These are phyloP conservation scores for Phaethornis superciliosus DNA, from an alignment of 2,113 vertebrate species.

Conservation along the genomic window DNA sequence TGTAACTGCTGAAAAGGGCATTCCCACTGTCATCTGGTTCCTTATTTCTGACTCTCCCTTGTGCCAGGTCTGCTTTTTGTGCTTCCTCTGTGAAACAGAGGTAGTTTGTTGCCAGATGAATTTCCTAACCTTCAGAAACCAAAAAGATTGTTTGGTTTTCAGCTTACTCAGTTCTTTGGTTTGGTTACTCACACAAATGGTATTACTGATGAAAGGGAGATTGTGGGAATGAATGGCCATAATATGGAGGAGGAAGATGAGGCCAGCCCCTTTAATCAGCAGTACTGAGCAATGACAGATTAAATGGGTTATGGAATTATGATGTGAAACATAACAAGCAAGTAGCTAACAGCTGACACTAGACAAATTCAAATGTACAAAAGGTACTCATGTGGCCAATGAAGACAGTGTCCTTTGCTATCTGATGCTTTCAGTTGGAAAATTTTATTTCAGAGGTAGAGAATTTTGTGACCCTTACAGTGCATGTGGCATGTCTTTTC, in stretches of 20 bases:
- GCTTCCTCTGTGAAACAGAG: background rate
- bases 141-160: background rate
- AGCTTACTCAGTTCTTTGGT: background rate
- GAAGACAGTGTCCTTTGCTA: conserved; percentile 42
- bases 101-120: background rate
- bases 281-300: conserved; percentile 14
- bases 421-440: conserved; percentile 44
- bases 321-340: background rate
- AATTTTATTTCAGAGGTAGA: conserved; percentile 18
- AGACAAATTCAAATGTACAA: conserved; percentile 29
- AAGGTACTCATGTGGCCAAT: conserved; percentile 9
- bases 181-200: background rate
- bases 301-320: conserved; percentile 55
- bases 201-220: background rate
- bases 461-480: background rate
- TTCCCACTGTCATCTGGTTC: background rate
- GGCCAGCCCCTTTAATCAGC: conserved; percentile 10
- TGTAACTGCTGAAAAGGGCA: conserved; percentile 1
- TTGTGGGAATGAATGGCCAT: background rate
- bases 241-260: background rate
- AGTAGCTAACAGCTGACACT: conserved; percentile 21
- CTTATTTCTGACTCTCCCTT: background rate
- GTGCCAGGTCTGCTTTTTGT: background rate
- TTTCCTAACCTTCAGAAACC: conserved; percentile 3
- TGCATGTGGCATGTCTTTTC: background rate